These are phyloP conservation scores for Eublepharis macularius DNA, from an alignment of 2,113 vertebrate genomes.

Conservation along the genomic window DNA sequence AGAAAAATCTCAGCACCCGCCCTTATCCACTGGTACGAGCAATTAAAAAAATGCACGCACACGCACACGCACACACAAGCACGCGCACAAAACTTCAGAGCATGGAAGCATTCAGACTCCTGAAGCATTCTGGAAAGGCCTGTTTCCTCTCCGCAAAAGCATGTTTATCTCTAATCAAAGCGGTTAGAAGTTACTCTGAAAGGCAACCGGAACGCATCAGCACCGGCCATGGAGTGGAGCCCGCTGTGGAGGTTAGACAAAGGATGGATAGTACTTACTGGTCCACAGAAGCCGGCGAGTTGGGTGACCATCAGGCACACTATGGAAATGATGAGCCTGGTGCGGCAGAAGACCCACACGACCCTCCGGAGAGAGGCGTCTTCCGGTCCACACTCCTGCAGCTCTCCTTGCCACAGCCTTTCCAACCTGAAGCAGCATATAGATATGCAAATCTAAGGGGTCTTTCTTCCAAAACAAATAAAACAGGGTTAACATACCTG, in stretches of 20 bases:
- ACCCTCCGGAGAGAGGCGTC: slow-evolving; percentile 84
- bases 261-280: slow-evolving; percentile 91
- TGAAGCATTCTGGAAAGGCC: slow-evolving; percentile 37
- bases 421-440: slow-evolving; percentile 77
- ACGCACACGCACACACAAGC: slow-evolving; percentile 42
- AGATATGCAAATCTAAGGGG: background rate
- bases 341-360: slow-evolving; percentile 90
- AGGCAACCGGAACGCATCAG: slow-evolving; percentile 61
- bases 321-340: slow-evolving; percentile 89
- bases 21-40: slow-evolving; percentile 40
- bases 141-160: slow-evolving; percentile 31
- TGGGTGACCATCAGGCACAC: slow-evolving; percentile 92
- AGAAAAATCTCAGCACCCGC: slow-evolving; percentile 43
- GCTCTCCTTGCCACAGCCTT: slow-evolving; percentile 88
- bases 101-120: slow-evolving; percentile 18
- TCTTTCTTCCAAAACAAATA: background rate
- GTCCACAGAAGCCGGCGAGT: slow-evolving; percentile 92
- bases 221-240: slow-evolving; percentile 63
- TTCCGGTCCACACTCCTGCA: slow-evolving; percentile 75
- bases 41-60: slow-evolving; percentile 49
- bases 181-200: slow-evolving; percentile 54
- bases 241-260: slow-evolving; percentile 66
- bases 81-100: slow-evolving; percentile 37
- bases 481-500: too few relatives aligned
- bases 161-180: slow-evolving; percentile 67